phyloP scores from a whole-genome alignment of 2,888 invertebrate species.

The Vannuccia rotundouncinata region DNA sequence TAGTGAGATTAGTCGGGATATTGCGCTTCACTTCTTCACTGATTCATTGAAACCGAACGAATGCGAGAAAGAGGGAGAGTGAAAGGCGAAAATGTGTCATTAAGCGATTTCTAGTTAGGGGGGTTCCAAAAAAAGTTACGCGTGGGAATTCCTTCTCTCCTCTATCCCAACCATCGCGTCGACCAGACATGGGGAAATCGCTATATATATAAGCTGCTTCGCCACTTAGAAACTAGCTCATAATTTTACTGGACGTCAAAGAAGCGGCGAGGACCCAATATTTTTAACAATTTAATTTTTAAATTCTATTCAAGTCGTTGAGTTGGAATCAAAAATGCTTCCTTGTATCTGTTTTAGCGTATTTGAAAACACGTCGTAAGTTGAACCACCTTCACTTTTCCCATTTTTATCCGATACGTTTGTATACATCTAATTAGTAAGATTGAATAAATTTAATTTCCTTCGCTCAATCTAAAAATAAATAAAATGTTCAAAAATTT shows the following conservation, averaged over 20 bases:
- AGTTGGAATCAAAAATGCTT: not conserved
- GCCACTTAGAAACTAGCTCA: not conserved
- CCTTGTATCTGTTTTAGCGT: not conserved
- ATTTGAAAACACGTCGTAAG: not conserved
- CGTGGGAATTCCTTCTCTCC: not conserved
- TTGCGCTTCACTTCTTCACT: not conserved
- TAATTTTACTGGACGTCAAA: not conserved
- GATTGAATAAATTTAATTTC: not conserved
- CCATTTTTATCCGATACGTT: not conserved
- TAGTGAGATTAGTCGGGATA: too few species aligned
- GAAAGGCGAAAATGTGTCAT: not conserved
- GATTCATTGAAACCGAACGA: not conserved
- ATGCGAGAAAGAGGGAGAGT: not conserved
- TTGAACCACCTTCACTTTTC: not conserved
- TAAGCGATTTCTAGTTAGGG: not conserved
- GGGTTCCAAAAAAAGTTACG: not conserved
- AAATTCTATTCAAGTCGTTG: not conserved
- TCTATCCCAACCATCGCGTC: not conserved
- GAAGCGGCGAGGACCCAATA: not conserved
- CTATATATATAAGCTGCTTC: not conserved
- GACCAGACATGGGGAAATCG: not conserved
- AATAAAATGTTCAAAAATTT: not conserved
- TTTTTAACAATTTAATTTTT: not conserved
- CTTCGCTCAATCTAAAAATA: too few species aligned
- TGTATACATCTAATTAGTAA: not conserved